Conservation (phyloP, 2,113 vertebrate genomes). For the Hyaena hyaena region DNA sequence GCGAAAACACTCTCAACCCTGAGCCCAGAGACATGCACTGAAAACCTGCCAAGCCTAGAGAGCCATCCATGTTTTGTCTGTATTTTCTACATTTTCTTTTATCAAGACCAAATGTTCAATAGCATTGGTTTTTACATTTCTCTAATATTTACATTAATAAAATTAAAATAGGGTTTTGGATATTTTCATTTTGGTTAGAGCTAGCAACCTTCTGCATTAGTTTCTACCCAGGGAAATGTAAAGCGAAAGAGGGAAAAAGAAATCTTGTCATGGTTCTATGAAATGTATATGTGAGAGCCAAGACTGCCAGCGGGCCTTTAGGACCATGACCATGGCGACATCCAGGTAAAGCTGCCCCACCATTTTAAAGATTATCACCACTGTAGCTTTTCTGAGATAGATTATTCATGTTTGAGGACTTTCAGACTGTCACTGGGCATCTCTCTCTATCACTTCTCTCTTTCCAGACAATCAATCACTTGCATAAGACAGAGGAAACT, state of each 20-base stretch:
- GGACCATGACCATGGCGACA: neutral
- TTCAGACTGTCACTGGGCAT: neutral
- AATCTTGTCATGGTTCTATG: neutral
- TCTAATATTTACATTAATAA: constrained; percentile 39
- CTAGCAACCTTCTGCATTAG: neutral
- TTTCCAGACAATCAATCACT: neutral
- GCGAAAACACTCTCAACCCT: neutral
- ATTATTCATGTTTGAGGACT: neutral
- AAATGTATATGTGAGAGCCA: neutral
- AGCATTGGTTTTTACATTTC: constrained; percentile 12
- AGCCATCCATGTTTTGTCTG: neutral
- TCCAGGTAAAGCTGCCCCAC: neutral
- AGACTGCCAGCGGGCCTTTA: neutral
- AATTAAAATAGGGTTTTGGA: constrained; percentile 30
- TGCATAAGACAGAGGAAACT: neutral
- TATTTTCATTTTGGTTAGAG: constrained; percentile 46
- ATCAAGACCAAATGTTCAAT: constrained; percentile 55
- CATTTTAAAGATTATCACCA: neutral
- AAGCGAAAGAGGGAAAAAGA: neutral
- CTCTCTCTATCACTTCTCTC: neutral
- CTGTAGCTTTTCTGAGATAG: neutral
- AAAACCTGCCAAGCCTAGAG: neutral
- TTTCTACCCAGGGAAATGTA: constrained; percentile 1
- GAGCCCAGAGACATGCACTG: neutral
- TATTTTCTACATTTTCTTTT: neutral